Percentiles rank a stretch among this genome's conserved stretches.
Evolutionary conservation across 2,113 vertebrate genomes (phyloP).

Genomic region (Mionectes macconnelli): DNA sequence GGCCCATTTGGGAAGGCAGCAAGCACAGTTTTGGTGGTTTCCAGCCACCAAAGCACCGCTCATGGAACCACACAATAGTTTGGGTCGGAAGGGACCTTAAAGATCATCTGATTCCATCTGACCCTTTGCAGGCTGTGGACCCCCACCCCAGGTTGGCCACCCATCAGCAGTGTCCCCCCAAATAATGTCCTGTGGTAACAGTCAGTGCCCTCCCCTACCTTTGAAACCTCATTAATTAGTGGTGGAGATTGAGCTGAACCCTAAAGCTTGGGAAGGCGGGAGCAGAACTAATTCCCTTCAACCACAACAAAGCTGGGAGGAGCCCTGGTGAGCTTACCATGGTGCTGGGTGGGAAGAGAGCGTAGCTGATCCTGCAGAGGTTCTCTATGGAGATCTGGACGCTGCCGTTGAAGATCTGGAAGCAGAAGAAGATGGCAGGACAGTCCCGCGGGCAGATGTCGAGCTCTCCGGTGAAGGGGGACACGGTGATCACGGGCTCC

Average conservation of each 20-base stretch:
- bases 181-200: neutral
- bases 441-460: conserved; percentile 87
- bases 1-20: neutral
- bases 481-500: conserved; percentile 80
- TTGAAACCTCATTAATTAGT: neutral
- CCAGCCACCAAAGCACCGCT: fast-evolving
- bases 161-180: too few species aligned
- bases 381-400: conserved; percentile 84
- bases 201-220: neutral
- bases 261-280: neutral
- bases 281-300: neutral
- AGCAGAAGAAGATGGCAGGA: conserved; percentile 68
- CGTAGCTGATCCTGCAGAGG: conserved; percentile 75
- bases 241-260: neutral
- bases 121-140: neutral
- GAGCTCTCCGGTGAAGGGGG: conserved; percentile 85
- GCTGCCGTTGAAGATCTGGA: conserved; percentile 76
- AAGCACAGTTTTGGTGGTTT: neutral
- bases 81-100: neutral
- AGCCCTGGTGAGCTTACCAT: conserved; percentile 67
- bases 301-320: neutral
- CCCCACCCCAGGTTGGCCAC: neutral
- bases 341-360: conserved; percentile 78
- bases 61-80: neutral
- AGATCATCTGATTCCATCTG: neutral